These are phyloP conservation scores for Dicycla oo DNA, from an alignment of 2,888 invertebrate species.

Conservation along the genomic window DNA sequence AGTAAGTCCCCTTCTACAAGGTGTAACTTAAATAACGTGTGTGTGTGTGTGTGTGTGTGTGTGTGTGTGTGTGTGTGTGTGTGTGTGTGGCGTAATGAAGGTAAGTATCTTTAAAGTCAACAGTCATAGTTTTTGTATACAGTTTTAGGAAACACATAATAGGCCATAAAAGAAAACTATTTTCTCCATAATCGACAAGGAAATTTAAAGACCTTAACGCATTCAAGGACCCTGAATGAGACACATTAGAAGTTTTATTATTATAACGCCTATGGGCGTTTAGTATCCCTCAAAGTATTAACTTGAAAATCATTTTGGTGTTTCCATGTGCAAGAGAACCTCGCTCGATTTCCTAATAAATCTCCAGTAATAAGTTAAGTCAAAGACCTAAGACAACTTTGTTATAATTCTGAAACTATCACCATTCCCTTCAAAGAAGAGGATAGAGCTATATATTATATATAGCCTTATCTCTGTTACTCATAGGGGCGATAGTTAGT, in stretches of 20 bases:
- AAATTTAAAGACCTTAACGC: too few relatives aligned
- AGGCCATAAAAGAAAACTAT: too few relatives aligned
- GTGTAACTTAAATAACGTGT: too few relatives aligned
- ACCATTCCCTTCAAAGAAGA: slow-evolving; percentile 48
- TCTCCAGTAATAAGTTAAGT: slow-evolving; percentile 40
- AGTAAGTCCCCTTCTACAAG: too few relatives aligned
- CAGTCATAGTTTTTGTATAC: not conserved
- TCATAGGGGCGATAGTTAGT: slow-evolving; percentile 41
- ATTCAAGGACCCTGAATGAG: too few relatives aligned
- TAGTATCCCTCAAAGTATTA: too few relatives aligned
- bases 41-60: too few relatives aligned
- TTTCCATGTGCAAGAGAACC: not conserved
- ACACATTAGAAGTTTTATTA: too few relatives aligned
- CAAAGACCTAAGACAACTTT: slow-evolving; percentile 53
- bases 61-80: not conserved
- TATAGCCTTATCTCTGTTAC: slow-evolving; percentile 30
- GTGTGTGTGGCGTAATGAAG: not conserved
- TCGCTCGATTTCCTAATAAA: slow-evolving; percentile 43
- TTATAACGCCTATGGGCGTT: too few relatives aligned
- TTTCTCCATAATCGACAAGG: too few relatives aligned
- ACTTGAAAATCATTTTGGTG: too few relatives aligned
- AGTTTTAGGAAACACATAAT: too few relatives aligned
- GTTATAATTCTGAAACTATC: slow-evolving; percentile 49
- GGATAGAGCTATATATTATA: slow-evolving; percentile 25
- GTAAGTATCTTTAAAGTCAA: not conserved